Conservation (phyloP, 2,888 invertebrate species). For the Nephrotoma guestfalica region DNA sequence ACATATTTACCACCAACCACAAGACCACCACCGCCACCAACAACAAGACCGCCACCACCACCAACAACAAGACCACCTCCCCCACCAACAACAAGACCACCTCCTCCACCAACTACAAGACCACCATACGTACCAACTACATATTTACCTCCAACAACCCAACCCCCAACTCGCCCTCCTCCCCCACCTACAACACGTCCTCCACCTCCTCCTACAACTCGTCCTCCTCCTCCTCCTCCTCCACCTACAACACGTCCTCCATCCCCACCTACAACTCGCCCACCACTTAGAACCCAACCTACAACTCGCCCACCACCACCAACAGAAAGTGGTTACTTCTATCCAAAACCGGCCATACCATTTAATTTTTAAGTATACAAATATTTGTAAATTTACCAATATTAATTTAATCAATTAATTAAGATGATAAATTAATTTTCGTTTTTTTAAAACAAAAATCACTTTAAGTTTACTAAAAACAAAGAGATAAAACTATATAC, state of each 20-base stretch:
- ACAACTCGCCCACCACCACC: not conserved
- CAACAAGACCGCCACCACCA: not conserved
- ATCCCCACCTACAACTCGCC: not conserved
- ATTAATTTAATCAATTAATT: not conserved
- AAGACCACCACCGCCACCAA: not conserved
- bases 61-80: not conserved
- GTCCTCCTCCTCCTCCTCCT: not conserved
- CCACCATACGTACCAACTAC: not conserved
- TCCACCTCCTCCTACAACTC: not conserved
- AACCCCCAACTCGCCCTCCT: not conserved
- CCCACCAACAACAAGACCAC: not conserved
- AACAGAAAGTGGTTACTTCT: slow-evolving; percentile 14
- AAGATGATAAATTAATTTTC: not conserved
- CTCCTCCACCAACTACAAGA: not conserved
- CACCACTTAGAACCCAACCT: slow-evolving; percentile 5
- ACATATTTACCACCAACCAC: not conserved
- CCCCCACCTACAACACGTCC: not conserved
- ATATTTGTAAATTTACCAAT: not conserved
- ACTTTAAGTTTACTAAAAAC: not conserved
- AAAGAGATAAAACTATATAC: not conserved
- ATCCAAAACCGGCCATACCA: slow-evolving; percentile 5
- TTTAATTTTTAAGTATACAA: slow-evolving; percentile 1
- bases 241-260: not conserved
- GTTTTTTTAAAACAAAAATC: not conserved
- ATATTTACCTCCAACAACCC: not conserved